Evolutionary conservation across 2,888 invertebrate species (phyloP).

Genomic region (Chalcis sispes): DNA sequence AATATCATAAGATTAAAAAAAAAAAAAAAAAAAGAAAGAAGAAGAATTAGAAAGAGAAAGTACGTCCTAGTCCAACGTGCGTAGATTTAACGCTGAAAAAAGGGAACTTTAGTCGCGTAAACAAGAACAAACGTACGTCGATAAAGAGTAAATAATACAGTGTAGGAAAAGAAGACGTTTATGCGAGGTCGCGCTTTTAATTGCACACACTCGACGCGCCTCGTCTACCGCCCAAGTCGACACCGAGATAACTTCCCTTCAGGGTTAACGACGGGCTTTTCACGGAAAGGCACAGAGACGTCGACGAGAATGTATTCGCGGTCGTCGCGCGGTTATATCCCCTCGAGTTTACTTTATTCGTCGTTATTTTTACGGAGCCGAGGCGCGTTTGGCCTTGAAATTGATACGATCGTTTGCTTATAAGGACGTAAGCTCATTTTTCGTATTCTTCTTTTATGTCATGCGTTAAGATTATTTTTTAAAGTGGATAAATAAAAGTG

Average conservation of each 20-base stretch:
- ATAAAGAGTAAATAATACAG: no score
- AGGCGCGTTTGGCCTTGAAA: slow-evolving; percentile 18
- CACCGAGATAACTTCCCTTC: slow-evolving; percentile 24
- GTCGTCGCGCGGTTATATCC: not conserved
- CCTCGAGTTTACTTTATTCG: not conserved
- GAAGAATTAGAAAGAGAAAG: no score
- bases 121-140: no score
- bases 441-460: not conserved
- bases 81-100: no score
- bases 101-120: no score
- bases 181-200: slow-evolving; percentile 41
- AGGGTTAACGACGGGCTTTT: slow-evolving; percentile 32
- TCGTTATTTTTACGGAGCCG: no score
- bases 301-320: slow-evolving; percentile 5
- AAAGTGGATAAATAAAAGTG: no score
- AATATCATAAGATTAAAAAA: no score
- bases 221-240: slow-evolving; percentile 17
- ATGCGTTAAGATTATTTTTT: no score
- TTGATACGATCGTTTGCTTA: slow-evolving; percentile 23
- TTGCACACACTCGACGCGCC: slow-evolving; percentile 15
- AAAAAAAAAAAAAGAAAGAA: no score
- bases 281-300: not conserved
- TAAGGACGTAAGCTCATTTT: not conserved
- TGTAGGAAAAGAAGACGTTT: not conserved
- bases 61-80: no score